Conservation (phyloP, 2,113 vertebrate species). For the Climacteris rufus region DNA sequence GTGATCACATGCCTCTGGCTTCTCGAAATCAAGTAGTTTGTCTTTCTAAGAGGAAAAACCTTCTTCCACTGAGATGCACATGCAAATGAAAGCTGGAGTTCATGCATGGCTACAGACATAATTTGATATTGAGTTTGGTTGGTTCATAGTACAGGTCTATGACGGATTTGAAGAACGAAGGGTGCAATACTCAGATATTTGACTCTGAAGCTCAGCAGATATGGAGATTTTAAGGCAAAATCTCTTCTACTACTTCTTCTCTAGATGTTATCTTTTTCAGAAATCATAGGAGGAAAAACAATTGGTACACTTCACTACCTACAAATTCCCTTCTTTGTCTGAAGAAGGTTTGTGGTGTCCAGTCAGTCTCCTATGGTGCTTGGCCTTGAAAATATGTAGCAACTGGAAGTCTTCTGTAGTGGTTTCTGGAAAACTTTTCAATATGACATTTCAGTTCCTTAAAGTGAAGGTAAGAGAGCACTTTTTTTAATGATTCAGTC, state of each 20-base stretch:
- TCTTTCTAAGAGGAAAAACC: not conserved
- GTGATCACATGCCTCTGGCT: not conserved
- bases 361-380: not conserved
- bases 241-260: not conserved
- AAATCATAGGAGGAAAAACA: not conserved
- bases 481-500: not conserved
- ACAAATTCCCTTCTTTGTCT: not conserved
- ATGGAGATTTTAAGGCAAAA: constrained; percentile 51
- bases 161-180: constrained; percentile 7
- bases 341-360: not conserved
- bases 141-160: not conserved
- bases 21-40: constrained; percentile 27
- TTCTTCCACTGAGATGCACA: not conserved
- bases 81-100: not conserved
- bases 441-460: not conserved
- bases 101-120: not conserved
- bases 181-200: constrained; percentile 35
- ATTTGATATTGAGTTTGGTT: not conserved
- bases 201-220: constrained; percentile 36
- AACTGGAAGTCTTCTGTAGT: not conserved
- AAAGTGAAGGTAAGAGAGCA: not conserved
- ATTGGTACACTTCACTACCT: not conserved
- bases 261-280: not conserved
- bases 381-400: not conserved
- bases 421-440: not conserved